A percentile compares a stretch with the other conserved stretches of the same genome.
These are phyloP conservation scores for Endotricha flammealis DNA, from an alignment of 2,888 invertebrate genomes.

Conservation along the genomic window DNA sequence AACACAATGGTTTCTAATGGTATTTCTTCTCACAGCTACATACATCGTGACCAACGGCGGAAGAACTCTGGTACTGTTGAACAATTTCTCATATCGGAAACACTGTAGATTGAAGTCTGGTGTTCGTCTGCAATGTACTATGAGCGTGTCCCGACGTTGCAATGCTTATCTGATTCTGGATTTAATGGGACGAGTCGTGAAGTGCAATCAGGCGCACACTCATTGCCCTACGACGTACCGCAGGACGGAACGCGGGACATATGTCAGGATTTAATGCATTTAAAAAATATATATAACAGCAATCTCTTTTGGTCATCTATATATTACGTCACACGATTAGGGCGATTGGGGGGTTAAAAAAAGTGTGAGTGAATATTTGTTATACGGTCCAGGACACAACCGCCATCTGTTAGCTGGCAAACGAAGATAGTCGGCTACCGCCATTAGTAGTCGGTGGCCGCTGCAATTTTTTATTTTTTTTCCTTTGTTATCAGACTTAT, in stretches of 20 bases:
- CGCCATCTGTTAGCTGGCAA: too few relatives aligned
- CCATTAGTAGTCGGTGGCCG: too few relatives aligned
- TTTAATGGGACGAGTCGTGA: slow-evolving; percentile 20
- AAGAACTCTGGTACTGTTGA: slow-evolving; percentile 20
- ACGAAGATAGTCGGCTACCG: too few relatives aligned
- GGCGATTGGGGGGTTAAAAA: too few relatives aligned
- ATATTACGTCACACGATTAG: too few relatives aligned
- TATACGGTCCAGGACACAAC: too few relatives aligned
- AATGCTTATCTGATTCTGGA: slow-evolving; percentile 25
- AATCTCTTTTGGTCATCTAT: too few relatives aligned
- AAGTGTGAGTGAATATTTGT: too few relatives aligned
- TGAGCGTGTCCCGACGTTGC: slow-evolving; percentile 26
- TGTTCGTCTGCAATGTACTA: slow-evolving; percentile 29
- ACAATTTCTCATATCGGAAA: slow-evolving; percentile 26
- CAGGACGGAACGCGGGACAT: slow-evolving; percentile 15
- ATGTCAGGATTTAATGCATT: slow-evolving; percentile 12
- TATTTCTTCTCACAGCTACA: slow-evolving; percentile 15
- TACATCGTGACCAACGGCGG: slow-evolving; percentile 22
- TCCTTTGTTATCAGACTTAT: too few relatives aligned
- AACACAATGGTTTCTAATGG: not conserved
- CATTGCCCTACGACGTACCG: slow-evolving; percentile 25
- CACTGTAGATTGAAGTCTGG: slow-evolving; percentile 26
- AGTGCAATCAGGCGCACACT: slow-evolving; percentile 21
- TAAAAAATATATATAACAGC: too few relatives aligned
- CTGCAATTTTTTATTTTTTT: too few relatives aligned